Conservation (phyloP, 1,140 invertebrate species). For the Heliconius hermathena region DNA sequence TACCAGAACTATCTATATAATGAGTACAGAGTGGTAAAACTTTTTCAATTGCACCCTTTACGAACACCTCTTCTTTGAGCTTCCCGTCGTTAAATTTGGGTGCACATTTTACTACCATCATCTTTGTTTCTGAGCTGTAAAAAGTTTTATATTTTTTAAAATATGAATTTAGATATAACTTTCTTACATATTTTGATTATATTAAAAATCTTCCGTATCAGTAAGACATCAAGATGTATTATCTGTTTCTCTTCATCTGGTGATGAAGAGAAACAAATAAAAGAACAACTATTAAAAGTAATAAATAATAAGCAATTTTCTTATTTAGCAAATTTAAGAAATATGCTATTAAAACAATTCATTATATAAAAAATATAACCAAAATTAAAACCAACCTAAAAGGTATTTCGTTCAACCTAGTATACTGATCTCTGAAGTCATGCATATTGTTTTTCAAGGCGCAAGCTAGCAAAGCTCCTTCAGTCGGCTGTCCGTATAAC, state of each 20-base stretch:
- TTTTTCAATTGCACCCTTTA: constrained; percentile 97
- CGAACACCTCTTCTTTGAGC: constrained; percentile 92
- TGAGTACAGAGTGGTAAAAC: constrained; percentile 93
- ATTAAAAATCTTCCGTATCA: too few relatives aligned
- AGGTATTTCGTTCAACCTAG: constrained; percentile 96
- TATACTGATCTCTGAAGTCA: constrained; percentile 90
- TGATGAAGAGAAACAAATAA: too few relatives aligned
- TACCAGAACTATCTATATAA: constrained; percentile 88
- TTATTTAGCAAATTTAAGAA: too few relatives aligned
- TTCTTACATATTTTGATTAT: too few relatives aligned
- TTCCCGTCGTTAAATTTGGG: constrained; percentile 88
- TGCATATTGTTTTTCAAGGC: constrained; percentile 96
- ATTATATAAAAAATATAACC: neutral
- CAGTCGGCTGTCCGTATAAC: constrained; percentile 97
- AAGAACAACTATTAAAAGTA: too few relatives aligned
- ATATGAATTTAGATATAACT: too few relatives aligned
- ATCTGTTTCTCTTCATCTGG: too few relatives aligned
- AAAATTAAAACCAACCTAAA: constrained; percentile 83
- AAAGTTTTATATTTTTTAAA: neutral
- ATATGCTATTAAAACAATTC: neutral
- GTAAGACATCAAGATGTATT: too few relatives aligned
- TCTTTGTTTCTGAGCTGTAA: constrained; percentile 95
- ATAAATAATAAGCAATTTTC: too few relatives aligned
- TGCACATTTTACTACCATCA: constrained; percentile 98
- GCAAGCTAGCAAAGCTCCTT: constrained; percentile 96